Conservation (phyloP, 2,888 invertebrate species). For the Myathropa florea region DNA sequence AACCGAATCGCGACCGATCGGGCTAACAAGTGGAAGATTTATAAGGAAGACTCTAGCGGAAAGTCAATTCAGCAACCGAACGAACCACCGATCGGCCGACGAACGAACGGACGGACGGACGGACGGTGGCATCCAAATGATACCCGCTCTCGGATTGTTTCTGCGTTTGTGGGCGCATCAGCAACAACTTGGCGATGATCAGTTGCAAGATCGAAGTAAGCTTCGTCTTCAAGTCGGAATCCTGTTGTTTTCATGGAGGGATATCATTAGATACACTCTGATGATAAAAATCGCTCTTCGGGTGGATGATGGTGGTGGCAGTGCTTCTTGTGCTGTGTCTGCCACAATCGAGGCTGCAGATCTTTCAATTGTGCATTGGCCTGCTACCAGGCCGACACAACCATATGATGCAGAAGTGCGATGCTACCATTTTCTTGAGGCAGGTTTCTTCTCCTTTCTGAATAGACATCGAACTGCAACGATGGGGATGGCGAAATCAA, state of each 20-base stretch:
- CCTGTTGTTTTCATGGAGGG: slow-evolving; percentile 58
- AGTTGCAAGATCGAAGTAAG: slow-evolving; percentile 56
- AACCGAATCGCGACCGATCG: slow-evolving; percentile 32
- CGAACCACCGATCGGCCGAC: background rate
- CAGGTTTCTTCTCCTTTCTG: background rate
- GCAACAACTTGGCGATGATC: slow-evolving; percentile 45
- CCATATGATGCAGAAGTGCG: slow-evolving; percentile 15
- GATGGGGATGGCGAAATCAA: slow-evolving; percentile 76
- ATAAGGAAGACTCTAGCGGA: slow-evolving; percentile 56
- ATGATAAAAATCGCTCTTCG: slow-evolving; percentile 61
- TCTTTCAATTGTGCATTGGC: slow-evolving; percentile 65
- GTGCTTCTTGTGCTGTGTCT: slow-evolving; percentile 22
- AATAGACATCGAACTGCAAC: slow-evolving; percentile 1
- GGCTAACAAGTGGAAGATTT: slow-evolving; percentile 70
- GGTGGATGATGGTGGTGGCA: slow-evolving; percentile 28
- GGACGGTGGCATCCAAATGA: slow-evolving; percentile 57
- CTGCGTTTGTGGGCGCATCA: slow-evolving; percentile 40
- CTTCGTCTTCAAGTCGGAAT: slow-evolving; percentile 43
- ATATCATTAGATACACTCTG: slow-evolving; percentile 70
- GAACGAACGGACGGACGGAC: background rate
- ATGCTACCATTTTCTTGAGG: slow-evolving; percentile 44
- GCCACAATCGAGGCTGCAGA: slow-evolving; percentile 62
- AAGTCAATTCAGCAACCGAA: slow-evolving; percentile 50
- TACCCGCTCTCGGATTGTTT: slow-evolving; percentile 40
- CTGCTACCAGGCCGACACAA: background rate